A percentile compares a stretch with the other conserved stretches of the same genome.
Evolutionary conservation across 35 echinoderm and acorn worm genomes (phyloP).

Genomic region (Eucidaris tribuloides): DNA sequence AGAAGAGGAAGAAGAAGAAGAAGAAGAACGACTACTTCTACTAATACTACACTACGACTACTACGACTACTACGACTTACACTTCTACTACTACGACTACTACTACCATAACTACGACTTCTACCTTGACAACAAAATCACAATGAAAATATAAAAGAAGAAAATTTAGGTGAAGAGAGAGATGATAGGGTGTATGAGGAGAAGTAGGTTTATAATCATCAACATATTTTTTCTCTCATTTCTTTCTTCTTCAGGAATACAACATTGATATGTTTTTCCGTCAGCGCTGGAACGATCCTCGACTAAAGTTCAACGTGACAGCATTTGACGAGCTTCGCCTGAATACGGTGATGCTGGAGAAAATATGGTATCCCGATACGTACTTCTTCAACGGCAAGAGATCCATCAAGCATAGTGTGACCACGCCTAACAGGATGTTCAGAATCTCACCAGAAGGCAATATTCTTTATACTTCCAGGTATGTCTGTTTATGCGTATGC

Average conservation of each 20-base stretch:
- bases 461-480: constrained; percentile 93
- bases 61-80: too few species aligned
- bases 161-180: too few species aligned
- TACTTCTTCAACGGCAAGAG: constrained; percentile 85
- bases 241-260: constrained; percentile 68
- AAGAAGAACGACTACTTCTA: too few species aligned
- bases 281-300: constrained; percentile 77
- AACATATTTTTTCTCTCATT: not conserved
- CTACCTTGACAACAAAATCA: too few species aligned
- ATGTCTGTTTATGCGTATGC: too few species aligned
- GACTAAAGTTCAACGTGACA: constrained; percentile 60
- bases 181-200: too few species aligned
- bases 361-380: constrained; percentile 93
- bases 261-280: constrained; percentile 92
- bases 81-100: too few species aligned
- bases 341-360: constrained; percentile 90
- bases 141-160: too few species aligned
- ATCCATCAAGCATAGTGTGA: constrained; percentile 78
- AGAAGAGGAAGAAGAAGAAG: too few species aligned
- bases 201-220: too few species aligned
- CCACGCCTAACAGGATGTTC: constrained; percentile 80
- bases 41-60: too few species aligned
- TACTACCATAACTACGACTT: too few species aligned
- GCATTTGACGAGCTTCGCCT: constrained; percentile 60
- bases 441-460: constrained; percentile 76